These are phyloP conservation scores for Microdon myrmicae DNA, from an alignment of 2,888 invertebrate genomes.

Conservation along the genomic window DNA sequence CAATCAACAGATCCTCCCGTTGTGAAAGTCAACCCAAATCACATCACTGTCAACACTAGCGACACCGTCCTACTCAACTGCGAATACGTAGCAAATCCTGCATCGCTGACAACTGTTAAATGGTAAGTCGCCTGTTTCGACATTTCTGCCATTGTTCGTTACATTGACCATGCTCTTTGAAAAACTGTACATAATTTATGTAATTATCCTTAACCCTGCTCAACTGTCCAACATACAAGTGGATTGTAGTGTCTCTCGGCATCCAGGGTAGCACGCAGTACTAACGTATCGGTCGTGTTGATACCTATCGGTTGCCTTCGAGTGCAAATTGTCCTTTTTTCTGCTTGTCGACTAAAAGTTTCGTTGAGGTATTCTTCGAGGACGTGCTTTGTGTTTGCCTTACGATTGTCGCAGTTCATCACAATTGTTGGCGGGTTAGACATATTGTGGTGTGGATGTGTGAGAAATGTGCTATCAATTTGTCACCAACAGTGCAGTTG, in stretches of 20 bases:
- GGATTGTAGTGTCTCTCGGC: background rate
- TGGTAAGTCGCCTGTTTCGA: constrained; percentile 79
- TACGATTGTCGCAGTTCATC: constrained; percentile 16
- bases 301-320: constrained; percentile 20
- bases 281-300: constrained; percentile 15
- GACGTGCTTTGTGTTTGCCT: constrained; percentile 15
- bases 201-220: constrained; percentile 32
- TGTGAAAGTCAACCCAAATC: constrained; percentile 78
- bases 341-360: background rate
- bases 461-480: constrained; percentile 1
- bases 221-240: no score
- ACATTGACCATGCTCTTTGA: no score
- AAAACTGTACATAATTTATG: constrained; percentile 33
- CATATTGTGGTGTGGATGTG: constrained; percentile 1
- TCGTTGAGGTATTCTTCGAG: background rate
- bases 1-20: constrained; percentile 81
- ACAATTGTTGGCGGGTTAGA: constrained; percentile 7
- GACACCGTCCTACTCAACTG: constrained; percentile 80
- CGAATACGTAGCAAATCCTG: constrained; percentile 87
- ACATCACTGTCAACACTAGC: constrained; percentile 82
- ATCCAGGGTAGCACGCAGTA: background rate
- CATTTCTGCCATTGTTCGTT: no score
- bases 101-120: constrained; percentile 76
- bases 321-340: constrained; percentile 5
- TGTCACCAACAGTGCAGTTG: constrained; percentile 21